Base-by-base conservation (phyloP, 2,113 vertebrate genomes). In the Cettia cetti region DNA sequence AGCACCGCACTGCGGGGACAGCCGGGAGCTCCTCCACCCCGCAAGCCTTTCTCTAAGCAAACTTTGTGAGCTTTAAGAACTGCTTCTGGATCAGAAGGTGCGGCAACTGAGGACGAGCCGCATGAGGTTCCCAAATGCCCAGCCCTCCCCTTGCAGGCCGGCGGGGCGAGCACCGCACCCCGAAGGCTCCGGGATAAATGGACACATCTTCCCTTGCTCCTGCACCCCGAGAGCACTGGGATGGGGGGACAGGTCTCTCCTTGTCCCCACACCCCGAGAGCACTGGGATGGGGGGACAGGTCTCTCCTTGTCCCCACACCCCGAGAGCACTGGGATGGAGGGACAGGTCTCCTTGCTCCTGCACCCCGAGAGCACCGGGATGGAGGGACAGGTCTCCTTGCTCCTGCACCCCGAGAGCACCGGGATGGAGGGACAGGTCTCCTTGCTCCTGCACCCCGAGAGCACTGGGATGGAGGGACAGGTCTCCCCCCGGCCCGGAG, bases 1-100 rank as follows among this genome's bases (percentile, higher is more conserved):
- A 4, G 30, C 65, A 17, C 35, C 16, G 1, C 7, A 4, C 21
- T 40, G 23, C 2, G 3, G 42, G 1, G 31, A 21, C 33, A 23
- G n/a, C 4, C 20, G 4, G 47, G 21, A 54, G 37, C 28, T 15
- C 7, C 60, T 15, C n/a, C 33, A 7, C 2, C 26, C 14, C 30
- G 4, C 52, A 3, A 44, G 7, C 39, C 2, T 13, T 21, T 27
- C 71, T 17, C 39, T 3, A 1, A 4, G 0, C 0, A 2, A 4
- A 28, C 40, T 37, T 52, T 1, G 26, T 0, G 11, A 23, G 0
- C 19, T 47, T 39, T 6, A 28, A 39, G 40, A 33, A 15, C 26
- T 5, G 52, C n/a, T 47, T 28, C 47, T n/a, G 24, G 21, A 31
- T 2, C 24, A 14, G 47, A 26, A 37, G 63, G 26, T 13, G 22